Conservation (phyloP, 2,113 vertebrate species). For the Craseonycteris thonglongyai region DNA sequence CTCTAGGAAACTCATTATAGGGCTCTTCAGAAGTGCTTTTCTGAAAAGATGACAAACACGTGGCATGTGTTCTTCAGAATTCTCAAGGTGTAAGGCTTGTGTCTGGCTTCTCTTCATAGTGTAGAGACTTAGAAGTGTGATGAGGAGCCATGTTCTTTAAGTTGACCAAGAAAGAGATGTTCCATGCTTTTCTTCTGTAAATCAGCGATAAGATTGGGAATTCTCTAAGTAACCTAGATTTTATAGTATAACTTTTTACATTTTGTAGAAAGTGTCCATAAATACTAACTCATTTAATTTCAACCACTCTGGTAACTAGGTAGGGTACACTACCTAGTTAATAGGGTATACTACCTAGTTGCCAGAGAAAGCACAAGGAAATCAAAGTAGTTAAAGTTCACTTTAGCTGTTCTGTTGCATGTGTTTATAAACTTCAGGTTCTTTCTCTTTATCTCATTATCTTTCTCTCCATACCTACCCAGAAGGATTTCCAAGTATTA, state of each 20-base stretch:
- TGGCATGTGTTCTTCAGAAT: slow-evolving; percentile 33
- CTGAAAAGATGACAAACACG: slow-evolving; percentile 57
- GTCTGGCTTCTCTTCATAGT: neutral
- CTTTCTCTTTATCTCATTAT: neutral
- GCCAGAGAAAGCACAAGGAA: neutral
- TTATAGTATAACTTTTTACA: neutral
- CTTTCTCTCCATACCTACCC: neutral
- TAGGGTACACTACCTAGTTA: neutral
- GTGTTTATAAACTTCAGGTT: neutral
- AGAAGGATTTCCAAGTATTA: neutral
- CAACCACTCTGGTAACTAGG: neutral
- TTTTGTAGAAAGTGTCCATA: neutral
- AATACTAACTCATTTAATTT: neutral
- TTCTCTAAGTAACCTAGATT: neutral
- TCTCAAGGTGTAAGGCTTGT: neutral
- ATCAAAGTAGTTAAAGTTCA: neutral
- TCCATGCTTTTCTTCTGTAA: neutral
- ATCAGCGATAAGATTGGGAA: neutral
- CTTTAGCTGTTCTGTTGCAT: neutral
- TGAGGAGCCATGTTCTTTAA: neutral
- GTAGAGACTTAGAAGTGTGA: neutral
- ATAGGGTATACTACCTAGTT: neutral
- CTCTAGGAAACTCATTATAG: slow-evolving; percentile 78
- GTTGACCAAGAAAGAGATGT: neutral
- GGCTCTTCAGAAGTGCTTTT: slow-evolving; percentile 73